phyloP scores from a whole-genome alignment of 2,888 invertebrate species.

The Drosophila helvetica region DNA sequence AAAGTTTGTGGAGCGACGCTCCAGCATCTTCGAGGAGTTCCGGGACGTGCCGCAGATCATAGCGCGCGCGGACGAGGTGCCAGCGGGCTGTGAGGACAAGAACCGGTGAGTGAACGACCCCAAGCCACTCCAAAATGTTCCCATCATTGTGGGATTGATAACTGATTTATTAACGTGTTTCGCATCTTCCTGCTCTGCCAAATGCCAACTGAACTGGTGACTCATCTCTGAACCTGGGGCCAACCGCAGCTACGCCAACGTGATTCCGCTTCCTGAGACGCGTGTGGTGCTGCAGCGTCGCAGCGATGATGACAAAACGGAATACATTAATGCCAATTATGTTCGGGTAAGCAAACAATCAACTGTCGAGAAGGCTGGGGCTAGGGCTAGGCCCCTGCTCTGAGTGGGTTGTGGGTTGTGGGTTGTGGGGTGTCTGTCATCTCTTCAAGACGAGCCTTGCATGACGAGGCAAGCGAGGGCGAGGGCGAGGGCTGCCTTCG shows the following conservation, averaged over 20 bases:
- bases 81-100: slow-evolving; percentile 94
- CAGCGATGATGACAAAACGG: slow-evolving; percentile 90
- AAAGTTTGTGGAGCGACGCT: slow-evolving; percentile 89
- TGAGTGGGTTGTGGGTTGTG: slow-evolving; percentile 3
- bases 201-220: slow-evolving; percentile 29
- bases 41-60: slow-evolving; percentile 91
- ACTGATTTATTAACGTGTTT: background rate
- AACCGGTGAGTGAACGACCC: slow-evolving; percentile 87
- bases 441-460: slow-evolving; percentile 32
- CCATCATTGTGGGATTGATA: background rate
- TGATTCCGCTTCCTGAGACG: slow-evolving; percentile 96
- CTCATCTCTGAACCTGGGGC: slow-evolving; percentile 31
- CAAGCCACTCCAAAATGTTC: no score
- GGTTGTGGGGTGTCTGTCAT: background rate
- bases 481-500: slow-evolving; percentile 10
- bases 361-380: slow-evolving; percentile 1
- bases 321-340: slow-evolving; percentile 97
- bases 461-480: slow-evolving; percentile 28
- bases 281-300: slow-evolving; percentile 90
- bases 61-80: slow-evolving; percentile 92
- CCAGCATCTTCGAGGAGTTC: slow-evolving; percentile 92
- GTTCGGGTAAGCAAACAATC: slow-evolving; percentile 88
- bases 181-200: slow-evolving; percentile 40
- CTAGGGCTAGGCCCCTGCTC: slow-evolving; percentile 5
- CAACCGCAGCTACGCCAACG: slow-evolving; percentile 90